phyloP scores from a whole-genome alignment of 2,113 vertebrate genomes.

The Murina feae region DNA sequence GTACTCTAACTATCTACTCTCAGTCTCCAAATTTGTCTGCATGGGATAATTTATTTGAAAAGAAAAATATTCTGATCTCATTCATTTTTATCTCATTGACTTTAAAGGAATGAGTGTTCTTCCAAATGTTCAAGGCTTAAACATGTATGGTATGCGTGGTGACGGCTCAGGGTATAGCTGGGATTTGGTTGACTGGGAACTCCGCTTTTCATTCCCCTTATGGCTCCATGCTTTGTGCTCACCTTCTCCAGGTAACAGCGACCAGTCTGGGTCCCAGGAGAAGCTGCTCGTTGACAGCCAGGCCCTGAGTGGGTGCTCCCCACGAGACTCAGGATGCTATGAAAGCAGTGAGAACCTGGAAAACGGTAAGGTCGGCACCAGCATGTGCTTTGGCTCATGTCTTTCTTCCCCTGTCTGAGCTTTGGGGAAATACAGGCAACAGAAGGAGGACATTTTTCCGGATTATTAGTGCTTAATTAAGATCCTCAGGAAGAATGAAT shows the following conservation, averaged over 20 bases:
- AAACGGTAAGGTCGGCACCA: constrained; percentile 87
- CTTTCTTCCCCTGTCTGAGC: constrained; percentile 35
- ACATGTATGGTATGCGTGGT: accelerated
- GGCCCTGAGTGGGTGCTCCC: constrained; percentile 89
- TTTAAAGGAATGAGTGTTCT: neutral
- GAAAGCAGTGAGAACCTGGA: constrained; percentile 98
- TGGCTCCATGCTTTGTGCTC: constrained; percentile 38
- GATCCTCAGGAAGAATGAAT: neutral
- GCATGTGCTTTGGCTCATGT: constrained; percentile 59
- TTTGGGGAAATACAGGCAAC: neutral
- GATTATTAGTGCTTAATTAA: neutral
- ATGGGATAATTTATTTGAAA: neutral
- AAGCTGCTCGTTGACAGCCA: constrained; percentile 91
- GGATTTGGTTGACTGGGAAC: neutral
- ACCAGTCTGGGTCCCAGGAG: constrained; percentile 95
- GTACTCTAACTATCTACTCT: neutral
- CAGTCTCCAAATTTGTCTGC: neutral
- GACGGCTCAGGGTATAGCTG: neutral
- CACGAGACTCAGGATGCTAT: constrained; percentile 97
- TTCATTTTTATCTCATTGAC: neutral
- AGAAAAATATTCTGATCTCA: neutral
- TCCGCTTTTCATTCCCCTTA: neutral
- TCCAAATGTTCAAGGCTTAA: neutral
- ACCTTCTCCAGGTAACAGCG: constrained; percentile 90
- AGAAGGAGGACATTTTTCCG: neutral